A percentile compares a stretch with the other conserved stretches of the same genome.
Evolutionary conservation across 1,140 invertebrate species (phyloP).

Genomic region (Acromyrmex charruanus): DNA sequence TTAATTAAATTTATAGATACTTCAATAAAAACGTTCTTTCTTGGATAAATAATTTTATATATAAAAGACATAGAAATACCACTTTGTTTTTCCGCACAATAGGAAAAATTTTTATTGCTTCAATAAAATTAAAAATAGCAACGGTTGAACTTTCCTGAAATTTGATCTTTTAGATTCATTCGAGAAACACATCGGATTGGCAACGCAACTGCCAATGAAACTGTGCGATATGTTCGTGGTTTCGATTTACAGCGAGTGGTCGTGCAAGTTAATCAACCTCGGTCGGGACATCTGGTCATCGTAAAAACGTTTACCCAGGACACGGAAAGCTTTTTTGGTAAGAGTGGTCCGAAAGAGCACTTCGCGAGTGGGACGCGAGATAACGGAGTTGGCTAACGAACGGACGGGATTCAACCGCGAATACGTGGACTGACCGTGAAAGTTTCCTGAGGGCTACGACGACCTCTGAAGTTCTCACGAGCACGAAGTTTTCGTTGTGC

Average conservation of each 20-base stretch:
- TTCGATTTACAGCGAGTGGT: slow-evolving; percentile 46
- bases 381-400: slow-evolving; percentile 68
- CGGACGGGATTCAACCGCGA: slow-evolving; percentile 48
- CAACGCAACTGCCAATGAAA: slow-evolving; percentile 5
- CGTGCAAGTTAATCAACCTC: slow-evolving; percentile 56
- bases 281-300: slow-evolving; percentile 19
- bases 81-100: background rate
- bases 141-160: background rate
- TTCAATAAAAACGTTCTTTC: too few relatives aligned
- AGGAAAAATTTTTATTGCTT: background rate
- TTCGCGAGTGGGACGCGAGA: slow-evolving; percentile 37
- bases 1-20: too few relatives aligned
- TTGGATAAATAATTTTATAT: background rate
- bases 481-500: slow-evolving; percentile 34
- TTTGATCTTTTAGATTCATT: background rate
- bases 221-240: slow-evolving; percentile 40
- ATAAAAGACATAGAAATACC: too few relatives aligned
- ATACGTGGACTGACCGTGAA: slow-evolving; percentile 67
- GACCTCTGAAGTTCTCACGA: slow-evolving; percentile 25
- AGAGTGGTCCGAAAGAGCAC: background rate
- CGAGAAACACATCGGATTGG: background rate
- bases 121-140: background rate
- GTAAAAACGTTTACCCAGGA: slow-evolving; percentile 46
- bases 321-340: slow-evolving; percentile 47
- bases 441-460: slow-evolving; percentile 52